A percentile compares a stretch with the other conserved stretches of the same genome.
These are phyloP conservation scores for Metellina segmentata DNA, from an alignment of 2,888 invertebrate species.

Conservation along the genomic window DNA sequence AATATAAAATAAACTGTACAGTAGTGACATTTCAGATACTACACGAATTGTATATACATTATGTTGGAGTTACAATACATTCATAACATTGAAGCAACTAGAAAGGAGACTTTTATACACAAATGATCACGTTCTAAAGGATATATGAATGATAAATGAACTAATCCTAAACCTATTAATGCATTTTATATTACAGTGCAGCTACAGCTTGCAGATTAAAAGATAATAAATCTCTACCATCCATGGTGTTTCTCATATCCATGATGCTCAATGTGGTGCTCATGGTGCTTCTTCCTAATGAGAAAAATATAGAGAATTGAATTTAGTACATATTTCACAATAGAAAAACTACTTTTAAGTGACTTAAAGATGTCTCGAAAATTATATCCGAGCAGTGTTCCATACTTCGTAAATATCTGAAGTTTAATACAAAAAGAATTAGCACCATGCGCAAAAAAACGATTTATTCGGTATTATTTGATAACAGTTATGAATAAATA, in stretches of 20 bases:
- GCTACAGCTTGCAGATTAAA: not conserved
- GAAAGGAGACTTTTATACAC: not conserved
- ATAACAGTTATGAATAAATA: too few relatives aligned
- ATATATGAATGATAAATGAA: constrained; percentile 8
- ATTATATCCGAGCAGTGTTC: too few relatives aligned
- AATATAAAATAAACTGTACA: constrained; percentile 27
- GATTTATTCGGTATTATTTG: too few relatives aligned
- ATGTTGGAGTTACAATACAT: constrained; percentile 17
- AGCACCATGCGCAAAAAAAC: too few relatives aligned
- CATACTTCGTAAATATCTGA: too few relatives aligned
- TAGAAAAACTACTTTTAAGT: too few relatives aligned
- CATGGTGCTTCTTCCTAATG: constrained; percentile 67
- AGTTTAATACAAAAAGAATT: too few relatives aligned
- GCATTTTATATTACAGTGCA: constrained; percentile 22
- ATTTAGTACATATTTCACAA: too few relatives aligned
- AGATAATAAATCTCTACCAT: not conserved
- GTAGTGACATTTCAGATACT: not conserved
- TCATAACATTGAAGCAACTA: not conserved
- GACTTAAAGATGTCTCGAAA: too few relatives aligned
- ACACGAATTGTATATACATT: not conserved
- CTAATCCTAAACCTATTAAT: constrained; percentile 13
- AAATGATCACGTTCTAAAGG: not conserved
- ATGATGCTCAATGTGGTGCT: constrained; percentile 68
- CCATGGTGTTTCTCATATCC: constrained; percentile 50
- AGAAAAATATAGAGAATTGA: not conserved